A percentile compares a stretch with the other conserved stretches of the same genome.
Evolutionary conservation across 2,888 invertebrate species (phyloP).

Genomic region (Euproctis similis): DNA sequence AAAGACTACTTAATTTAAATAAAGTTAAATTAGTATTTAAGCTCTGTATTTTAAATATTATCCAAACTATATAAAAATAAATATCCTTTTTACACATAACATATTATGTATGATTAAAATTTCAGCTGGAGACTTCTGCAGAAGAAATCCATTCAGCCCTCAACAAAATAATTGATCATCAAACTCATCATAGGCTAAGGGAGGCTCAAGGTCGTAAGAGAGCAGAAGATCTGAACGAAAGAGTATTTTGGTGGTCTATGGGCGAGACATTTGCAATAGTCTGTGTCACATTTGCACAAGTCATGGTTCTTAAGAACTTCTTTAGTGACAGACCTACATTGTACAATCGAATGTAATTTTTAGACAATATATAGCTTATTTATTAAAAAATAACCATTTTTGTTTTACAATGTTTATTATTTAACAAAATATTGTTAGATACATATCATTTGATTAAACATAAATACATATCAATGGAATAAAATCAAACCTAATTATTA

Average conservation of each 20-base stretch:
- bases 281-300: constrained; percentile 91
- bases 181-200: constrained; percentile 96
- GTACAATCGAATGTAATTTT: constrained; percentile 60
- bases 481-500: neutral
- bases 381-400: constrained; percentile 55
- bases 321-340: constrained; percentile 78
- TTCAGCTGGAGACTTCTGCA: constrained; percentile 93
- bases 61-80: too few relatives aligned
- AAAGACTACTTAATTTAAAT: too few relatives aligned
- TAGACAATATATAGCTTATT: constrained; percentile 49
- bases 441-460: too few relatives aligned
- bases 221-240: constrained; percentile 96
- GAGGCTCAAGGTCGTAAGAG: constrained; percentile 96
- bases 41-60: too few relatives aligned
- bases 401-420: constrained; percentile 18
- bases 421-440: too few relatives aligned
- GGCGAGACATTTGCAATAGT: constrained; percentile 91
- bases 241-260: constrained; percentile 95
- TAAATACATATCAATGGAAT: neutral
- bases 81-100: too few relatives aligned
- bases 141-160: constrained; percentile 93
- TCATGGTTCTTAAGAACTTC: constrained; percentile 92
- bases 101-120: too few relatives aligned
- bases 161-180: constrained; percentile 92
- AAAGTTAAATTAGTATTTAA: too few relatives aligned